phyloP scores from a whole-genome alignment of 2,888 invertebrate species.

The Tethea ocularis region DNA sequence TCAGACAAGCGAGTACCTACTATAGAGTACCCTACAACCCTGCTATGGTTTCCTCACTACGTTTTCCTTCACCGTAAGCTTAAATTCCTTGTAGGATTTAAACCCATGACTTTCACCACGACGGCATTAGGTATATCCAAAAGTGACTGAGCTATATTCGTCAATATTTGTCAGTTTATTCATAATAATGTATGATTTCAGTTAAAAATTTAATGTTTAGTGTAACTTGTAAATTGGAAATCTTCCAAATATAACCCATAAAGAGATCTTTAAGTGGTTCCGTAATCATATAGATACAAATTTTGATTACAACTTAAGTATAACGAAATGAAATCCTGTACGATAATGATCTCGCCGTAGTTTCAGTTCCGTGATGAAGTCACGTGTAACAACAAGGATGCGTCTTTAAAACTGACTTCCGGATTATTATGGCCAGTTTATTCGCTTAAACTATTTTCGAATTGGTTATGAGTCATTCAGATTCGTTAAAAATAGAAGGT shows the following conservation, averaged over 20 bases:
- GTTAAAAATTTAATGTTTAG: neutral
- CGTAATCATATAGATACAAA: slow-evolving; percentile 33
- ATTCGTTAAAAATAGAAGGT: neutral
- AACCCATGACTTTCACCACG: too few species aligned
- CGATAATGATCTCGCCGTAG: slow-evolving; percentile 54
- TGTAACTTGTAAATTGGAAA: neutral
- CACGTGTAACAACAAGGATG: slow-evolving; percentile 60
- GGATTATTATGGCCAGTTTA: slow-evolving; percentile 19
- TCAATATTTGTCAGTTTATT: neutral
- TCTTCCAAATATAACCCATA: neutral
- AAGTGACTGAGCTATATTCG: too few species aligned
- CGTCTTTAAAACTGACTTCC: slow-evolving; percentile 43
- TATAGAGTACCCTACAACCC: too few species aligned
- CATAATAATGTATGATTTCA: neutral
- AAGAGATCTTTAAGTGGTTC: slow-evolving; percentile 12
- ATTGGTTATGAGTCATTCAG: neutral
- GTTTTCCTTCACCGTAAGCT: too few species aligned
- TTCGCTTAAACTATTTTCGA: slow-evolving; percentile 2
- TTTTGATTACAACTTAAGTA: slow-evolving; percentile 42
- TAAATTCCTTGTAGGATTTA: too few species aligned
- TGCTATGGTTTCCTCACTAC: too few species aligned
- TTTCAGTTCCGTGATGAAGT: slow-evolving; percentile 64
- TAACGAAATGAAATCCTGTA: slow-evolving; percentile 43
- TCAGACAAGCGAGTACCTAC: too few species aligned
- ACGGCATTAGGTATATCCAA: too few species aligned